Evolutionary conservation across 2,888 invertebrate genomes (phyloP), one percentile per base, ranked within the genome.

Genomic region (Lysandra bellargus): DNA sequence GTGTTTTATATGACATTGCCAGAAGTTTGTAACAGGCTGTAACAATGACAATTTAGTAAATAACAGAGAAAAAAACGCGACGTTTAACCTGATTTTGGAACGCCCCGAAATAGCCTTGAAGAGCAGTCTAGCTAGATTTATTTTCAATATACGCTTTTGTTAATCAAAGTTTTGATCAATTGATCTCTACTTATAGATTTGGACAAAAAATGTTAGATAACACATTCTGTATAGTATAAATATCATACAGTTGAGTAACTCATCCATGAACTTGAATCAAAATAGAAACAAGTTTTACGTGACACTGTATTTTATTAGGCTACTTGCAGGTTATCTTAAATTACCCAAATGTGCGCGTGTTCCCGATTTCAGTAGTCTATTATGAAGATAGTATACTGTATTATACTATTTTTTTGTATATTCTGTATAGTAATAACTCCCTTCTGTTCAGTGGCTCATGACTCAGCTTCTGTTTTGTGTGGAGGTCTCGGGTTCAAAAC

Each of bases 401-500:
- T 57, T 4, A 57, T 57, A 57, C 57, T 17, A 57, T 57, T 57
- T 1, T 17, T 17, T 17, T 57, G 14, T 17, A 57, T 69, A 69
- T 75, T 5, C 5, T 30, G 75, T 75, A 75, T 44, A 74, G 49
- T n/a, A 49, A 33, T 76, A 57, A 17, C 57, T 76, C 53, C 76
- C 76, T 76, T 53, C 17, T 53, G 30, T 53, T 23, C 76, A 76
- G 76, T 76, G 76, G 75, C 69, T 69, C 69, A 53, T 76, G 76
- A 76, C 30, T 76, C 76, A 76, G 57, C 76, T 76, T 17, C 76
- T 53, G 76, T 76, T 30, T 69, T 69, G 69, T 69, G 33, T 33
- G 5, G 76, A 76, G 76, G 14, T 57, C 76, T 57, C 76, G 76
- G 53, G 76, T 76, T 76, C 76, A 57, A 57, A 76, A 33, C 76